Conservation (phyloP, 2,888 invertebrate genomes). For the Hesperia comma region DNA sequence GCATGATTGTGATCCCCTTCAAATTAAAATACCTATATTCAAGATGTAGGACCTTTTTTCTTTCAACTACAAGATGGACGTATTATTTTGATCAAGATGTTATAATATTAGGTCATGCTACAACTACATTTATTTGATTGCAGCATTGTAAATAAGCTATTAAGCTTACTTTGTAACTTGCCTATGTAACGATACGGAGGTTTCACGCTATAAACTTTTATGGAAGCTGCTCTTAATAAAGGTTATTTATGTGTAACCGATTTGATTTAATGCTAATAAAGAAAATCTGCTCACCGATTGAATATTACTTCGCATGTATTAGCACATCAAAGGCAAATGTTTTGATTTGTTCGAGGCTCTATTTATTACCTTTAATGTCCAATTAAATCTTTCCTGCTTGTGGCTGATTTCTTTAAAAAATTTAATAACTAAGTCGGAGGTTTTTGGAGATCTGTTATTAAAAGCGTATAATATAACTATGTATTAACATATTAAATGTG, state of each 20-base stretch:
- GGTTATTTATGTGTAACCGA: constrained; percentile 11
- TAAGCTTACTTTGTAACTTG: constrained; percentile 8
- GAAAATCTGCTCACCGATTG: too few species aligned
- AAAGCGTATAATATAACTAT: too few species aligned
- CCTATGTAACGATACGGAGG: not conserved
- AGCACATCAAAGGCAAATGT: not conserved
- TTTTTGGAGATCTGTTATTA: too few species aligned
- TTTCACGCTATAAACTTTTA: constrained; percentile 15
- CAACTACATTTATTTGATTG: not conserved
- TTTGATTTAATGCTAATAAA: not conserved
- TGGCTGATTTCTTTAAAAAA: too few species aligned
- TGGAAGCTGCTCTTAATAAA: constrained; percentile 7
- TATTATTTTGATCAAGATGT: not conserved
- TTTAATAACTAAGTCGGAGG: too few species aligned
- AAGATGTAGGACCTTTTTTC: constrained; percentile 1
- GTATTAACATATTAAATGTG: too few species aligned
- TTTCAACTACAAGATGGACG: not conserved
- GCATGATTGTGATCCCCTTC: constrained; percentile 55
- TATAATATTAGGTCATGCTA: not conserved
- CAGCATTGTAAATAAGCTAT: not conserved
- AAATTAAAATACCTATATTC: constrained; percentile 27
- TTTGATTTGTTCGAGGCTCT: not conserved
- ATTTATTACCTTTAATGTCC: not conserved
- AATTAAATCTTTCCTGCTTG: too few species aligned
- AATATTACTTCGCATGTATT: not conserved